Percentiles rank a stretch among this genome's conserved stretches.
phyloP scores from a whole-genome alignment of 2,113 vertebrate genomes.

The Furnarius figulus region DNA sequence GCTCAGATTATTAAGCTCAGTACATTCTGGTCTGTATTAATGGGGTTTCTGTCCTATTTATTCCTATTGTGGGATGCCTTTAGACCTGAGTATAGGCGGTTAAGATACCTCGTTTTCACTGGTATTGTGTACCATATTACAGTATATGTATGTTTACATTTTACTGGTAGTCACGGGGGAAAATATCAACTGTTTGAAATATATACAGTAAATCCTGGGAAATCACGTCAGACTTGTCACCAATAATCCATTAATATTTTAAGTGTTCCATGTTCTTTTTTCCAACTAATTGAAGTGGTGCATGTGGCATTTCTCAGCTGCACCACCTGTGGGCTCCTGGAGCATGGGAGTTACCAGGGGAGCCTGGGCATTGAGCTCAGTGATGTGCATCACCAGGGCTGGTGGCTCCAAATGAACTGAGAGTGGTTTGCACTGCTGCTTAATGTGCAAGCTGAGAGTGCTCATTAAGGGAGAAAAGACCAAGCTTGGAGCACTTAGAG shows the following conservation, averaged over 20 bases:
- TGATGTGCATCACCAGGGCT: not conserved
- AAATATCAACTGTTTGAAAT: not conserved
- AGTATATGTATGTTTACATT: rapidly evolving
- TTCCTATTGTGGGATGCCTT: not conserved
- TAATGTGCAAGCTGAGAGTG: not conserved
- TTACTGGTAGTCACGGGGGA: not conserved
- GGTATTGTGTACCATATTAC: not conserved
- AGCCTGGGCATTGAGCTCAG: not conserved
- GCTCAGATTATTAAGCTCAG: not conserved
- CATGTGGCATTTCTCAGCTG: rapidly evolving
- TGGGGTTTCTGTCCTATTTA: not conserved
- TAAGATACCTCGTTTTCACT: not conserved
- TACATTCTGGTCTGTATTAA: not conserved
- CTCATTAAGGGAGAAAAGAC: not conserved
- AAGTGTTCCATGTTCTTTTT: not conserved
- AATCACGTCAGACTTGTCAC: not conserved
- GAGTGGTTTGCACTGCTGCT: not conserved
- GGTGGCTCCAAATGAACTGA: not conserved
- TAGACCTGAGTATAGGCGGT: not conserved
- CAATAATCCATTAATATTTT: not conserved
- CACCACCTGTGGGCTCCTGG: not conserved
- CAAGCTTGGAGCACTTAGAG: too few species aligned
- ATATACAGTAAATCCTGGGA: not conserved
- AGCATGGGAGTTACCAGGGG: not conserved
- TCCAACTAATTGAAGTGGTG: not conserved